These are phyloP conservation scores for Drosophila bocqueti DNA, from an alignment of 1,140 invertebrate species.

Conservation along the genomic window DNA sequence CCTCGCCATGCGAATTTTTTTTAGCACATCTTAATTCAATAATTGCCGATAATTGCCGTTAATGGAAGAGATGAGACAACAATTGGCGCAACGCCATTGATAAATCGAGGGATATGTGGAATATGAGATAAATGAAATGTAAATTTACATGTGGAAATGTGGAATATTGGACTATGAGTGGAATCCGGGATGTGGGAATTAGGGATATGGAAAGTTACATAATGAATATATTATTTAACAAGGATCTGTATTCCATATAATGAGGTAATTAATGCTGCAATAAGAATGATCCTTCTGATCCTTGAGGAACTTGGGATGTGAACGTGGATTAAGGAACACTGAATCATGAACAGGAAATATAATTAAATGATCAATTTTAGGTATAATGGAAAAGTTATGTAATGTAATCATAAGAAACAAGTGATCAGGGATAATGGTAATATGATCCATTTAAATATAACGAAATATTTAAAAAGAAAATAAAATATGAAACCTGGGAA, in stretches of 20 bases:
- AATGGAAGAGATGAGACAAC: conserved; percentile 59
- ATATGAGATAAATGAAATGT: not conserved
- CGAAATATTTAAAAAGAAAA: too few relatives aligned
- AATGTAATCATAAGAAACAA: too few relatives aligned
- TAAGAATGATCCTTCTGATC: too few relatives aligned
- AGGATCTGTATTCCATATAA: not conserved
- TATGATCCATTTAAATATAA: too few relatives aligned
- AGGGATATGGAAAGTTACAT: too few relatives aligned
- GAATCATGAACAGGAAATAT: too few relatives aligned
- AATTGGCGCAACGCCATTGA: conserved; percentile 68
- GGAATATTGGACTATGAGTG: conserved; percentile 1
- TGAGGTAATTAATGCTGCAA: too few relatives aligned
- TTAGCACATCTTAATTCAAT: conserved; percentile 69
- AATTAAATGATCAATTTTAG: too few relatives aligned
- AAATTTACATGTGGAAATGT: not conserved
- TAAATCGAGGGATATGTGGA: conserved; percentile 33
- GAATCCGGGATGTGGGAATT: not conserved
- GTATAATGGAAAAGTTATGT: too few relatives aligned
- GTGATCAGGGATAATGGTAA: not conserved
- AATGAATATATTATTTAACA: not conserved
- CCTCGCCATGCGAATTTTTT: conserved; percentile 7
- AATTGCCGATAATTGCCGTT: conserved; percentile 71
- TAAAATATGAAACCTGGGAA: too few relatives aligned
- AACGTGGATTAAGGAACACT: not conserved
- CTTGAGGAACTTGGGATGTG: not conserved